Percentiles rank a stretch among this genome's conserved stretches.
phyloP scores from a whole-genome alignment of 2,888 invertebrate species.

The Ganaspis brasiliensis region DNA sequence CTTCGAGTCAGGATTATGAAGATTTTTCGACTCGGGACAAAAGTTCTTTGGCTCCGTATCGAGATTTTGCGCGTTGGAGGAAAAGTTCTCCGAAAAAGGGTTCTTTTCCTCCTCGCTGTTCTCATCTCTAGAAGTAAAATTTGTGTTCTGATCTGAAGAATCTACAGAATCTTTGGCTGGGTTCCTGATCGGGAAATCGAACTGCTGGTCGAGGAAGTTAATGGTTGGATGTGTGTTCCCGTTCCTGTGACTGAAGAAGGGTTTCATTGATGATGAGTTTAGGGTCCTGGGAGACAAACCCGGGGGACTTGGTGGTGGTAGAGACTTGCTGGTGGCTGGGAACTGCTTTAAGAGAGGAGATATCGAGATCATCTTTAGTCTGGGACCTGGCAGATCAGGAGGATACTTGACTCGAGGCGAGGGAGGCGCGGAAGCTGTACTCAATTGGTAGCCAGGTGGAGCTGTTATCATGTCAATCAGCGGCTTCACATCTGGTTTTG shows the following conservation, averaged over 20 bases:
- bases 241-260: constrained; percentile 64
- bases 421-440: constrained; percentile 88
- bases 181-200: constrained; percentile 47
- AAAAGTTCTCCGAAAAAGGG: constrained; percentile 13
- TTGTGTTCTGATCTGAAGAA: background rate
- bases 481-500: constrained; percentile 87
- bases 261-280: constrained; percentile 60
- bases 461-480: constrained; percentile 60
- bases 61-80: constrained; percentile 42
- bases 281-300: constrained; percentile 73
- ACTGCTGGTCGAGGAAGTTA: constrained; percentile 46
- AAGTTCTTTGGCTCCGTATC: constrained; percentile 37
- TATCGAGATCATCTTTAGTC: constrained; percentile 84
- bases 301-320: constrained; percentile 78
- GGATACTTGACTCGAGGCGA: constrained; percentile 89
- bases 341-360: constrained; percentile 83
- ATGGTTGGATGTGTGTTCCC: constrained; percentile 14
- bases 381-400: constrained; percentile 85
- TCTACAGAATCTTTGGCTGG: too few relatives aligned
- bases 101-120: too few relatives aligned
- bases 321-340: constrained; percentile 83
- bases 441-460: constrained; percentile 81
- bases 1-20: constrained; percentile 45
- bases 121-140: too few relatives aligned
- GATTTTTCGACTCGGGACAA: constrained; percentile 43